These are phyloP conservation scores for Sinocyclocheilus maitianheensis DNA, from an alignment of 2,113 vertebrate genomes.

Conservation along the genomic window DNA sequence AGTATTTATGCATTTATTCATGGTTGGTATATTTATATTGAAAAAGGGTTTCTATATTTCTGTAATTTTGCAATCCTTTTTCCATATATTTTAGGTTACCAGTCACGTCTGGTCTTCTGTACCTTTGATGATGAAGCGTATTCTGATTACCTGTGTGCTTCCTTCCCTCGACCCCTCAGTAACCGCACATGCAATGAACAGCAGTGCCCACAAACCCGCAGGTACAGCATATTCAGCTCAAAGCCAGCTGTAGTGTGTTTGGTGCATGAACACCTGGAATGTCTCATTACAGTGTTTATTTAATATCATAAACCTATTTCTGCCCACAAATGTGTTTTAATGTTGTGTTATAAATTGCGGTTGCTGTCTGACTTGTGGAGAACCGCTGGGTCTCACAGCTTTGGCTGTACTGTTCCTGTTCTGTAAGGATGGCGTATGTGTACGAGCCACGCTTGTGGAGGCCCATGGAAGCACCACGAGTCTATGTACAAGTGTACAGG, in stretches of 20 bases:
- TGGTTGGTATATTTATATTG: neutral
- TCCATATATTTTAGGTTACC: conserved; percentile 79
- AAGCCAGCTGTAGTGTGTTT: neutral
- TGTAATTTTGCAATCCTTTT: neutral
- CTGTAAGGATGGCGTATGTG: conserved; percentile 86
- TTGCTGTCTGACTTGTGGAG: conserved; percentile 20
- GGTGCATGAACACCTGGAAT: neutral
- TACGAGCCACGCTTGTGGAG: conserved; percentile 82
- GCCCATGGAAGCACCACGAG: conserved; percentile 66
- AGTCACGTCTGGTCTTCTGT: conserved; percentile 89
- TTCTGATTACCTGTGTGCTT: conserved; percentile 84
- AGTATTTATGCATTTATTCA: neutral
- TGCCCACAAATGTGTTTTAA: neutral
- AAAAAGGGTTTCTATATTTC: neutral
- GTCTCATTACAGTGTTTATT: neutral
- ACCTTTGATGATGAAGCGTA: conserved; percentile 87
- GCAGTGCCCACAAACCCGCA: conserved; percentile 82
- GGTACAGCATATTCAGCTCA: conserved; percentile 67
- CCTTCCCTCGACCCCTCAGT: conserved; percentile 75
- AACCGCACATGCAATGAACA: conserved; percentile 86
- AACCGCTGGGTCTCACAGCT: conserved; percentile 48
- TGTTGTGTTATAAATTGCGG: neutral
- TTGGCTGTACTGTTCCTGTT: conserved; percentile 75
- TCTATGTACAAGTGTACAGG: conserved; percentile 78
- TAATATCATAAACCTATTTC: neutral